These are phyloP conservation scores for Echinometra lucunter DNA, from an alignment of 53 echinoderm and acorn worm genomes.

Conservation along the genomic window DNA sequence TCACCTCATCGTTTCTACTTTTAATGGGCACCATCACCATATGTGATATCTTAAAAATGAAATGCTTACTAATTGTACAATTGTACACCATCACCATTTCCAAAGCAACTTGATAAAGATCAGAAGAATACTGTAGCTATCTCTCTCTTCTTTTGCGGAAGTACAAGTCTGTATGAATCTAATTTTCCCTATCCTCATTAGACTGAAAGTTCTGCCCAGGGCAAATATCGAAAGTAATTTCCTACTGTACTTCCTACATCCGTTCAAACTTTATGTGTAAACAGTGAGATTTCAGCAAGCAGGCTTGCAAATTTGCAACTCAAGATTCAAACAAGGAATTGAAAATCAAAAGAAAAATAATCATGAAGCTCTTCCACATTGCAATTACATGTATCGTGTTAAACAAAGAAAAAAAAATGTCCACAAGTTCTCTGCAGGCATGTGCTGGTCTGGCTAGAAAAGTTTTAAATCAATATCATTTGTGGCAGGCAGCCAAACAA, in stretches of 20 bases:
- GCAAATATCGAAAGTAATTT: neutral
- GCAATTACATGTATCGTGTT: neutral
- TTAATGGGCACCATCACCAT: too few relatives aligned
- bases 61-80: neutral
- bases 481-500: neutral
- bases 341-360: neutral
- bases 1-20: too few relatives aligned
- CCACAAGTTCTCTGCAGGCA: neutral
- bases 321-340: neutral
- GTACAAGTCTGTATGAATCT: neutral
- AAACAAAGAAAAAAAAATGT: neutral
- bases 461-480: neutral
- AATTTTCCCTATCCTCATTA: neutral
- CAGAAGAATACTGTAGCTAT: neutral
- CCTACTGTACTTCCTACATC: neutral
- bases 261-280: neutral
- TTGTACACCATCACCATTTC: neutral
- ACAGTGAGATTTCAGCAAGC: neutral
- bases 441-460: neutral
- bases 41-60: too few relatives aligned
- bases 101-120: neutral
- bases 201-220: neutral
- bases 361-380: neutral
- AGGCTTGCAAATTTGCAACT: neutral
- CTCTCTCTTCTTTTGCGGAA: neutral